Conservation (phyloP, 2,113 vertebrate genomes). For the Enhydra lutris region DNA sequence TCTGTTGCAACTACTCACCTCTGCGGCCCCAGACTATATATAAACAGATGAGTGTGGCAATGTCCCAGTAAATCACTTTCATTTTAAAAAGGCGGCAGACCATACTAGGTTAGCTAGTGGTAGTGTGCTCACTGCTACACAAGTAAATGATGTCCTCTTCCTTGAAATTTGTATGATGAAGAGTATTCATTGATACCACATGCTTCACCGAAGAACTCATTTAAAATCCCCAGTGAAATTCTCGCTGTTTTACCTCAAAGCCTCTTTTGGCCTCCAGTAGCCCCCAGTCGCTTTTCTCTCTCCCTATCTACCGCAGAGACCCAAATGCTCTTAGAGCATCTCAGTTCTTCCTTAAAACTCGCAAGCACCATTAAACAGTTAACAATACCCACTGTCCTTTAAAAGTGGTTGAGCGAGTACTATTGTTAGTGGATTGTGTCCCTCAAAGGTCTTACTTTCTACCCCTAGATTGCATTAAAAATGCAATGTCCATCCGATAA, state of each 20-base stretch:
- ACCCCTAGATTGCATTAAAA: background rate
- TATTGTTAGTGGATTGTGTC: background rate
- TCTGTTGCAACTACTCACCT: background rate
- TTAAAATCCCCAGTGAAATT: slow-evolving; percentile 2
- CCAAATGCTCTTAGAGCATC: background rate
- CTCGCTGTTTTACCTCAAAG: background rate
- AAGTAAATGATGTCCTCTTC: background rate
- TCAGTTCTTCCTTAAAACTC: background rate
- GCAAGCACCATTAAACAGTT: background rate
- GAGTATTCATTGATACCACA: background rate
- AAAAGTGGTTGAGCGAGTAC: background rate
- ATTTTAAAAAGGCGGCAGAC: background rate
- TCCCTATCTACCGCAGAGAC: background rate
- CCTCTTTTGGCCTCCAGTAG: background rate
- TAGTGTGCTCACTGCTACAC: background rate
- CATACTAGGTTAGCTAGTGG: background rate
- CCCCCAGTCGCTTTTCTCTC: background rate
- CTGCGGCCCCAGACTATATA: background rate
- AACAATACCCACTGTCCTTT: background rate
- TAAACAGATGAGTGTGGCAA: background rate
- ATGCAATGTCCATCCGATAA: background rate
- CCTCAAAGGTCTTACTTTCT: background rate
- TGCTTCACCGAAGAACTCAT: background rate
- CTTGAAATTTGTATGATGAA: slow-evolving; percentile 24
- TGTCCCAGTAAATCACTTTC: background rate